Evolutionary conservation across 2,797 vertebrate genomes (phyloP), one percentile per base, ranked within the genome.

Genomic region (Sebastes cheni): DNA sequence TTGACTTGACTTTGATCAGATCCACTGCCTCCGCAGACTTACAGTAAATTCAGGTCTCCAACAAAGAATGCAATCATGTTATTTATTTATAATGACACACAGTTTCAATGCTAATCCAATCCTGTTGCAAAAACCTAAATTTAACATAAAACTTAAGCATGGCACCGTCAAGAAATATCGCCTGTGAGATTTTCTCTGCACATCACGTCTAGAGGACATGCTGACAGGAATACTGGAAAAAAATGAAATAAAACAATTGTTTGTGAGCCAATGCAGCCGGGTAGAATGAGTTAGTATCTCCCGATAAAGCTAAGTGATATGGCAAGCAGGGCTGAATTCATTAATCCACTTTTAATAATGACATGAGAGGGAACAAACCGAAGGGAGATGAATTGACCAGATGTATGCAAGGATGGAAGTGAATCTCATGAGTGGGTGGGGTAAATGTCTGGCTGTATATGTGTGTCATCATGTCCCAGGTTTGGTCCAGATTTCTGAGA

Each of bases 1-100:
- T 67, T 75, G 66, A 75, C 39, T 64, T 36, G 32, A 81, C 27
- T 72, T 68, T 77, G 54, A 66, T 79, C 36, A 72, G n/a, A 59
- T 55, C 30, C 20, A 69, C 11, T 27, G 52, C 13, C 30, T 74
- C n/a, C 64, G 30, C 32, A 66, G 13, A 67, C 9, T 11, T 27
- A 22, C 11, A 54, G 11, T 16, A 4, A 34, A 36, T 59, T 22
- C 52, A 58, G 5, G 22, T 36, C 5, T 54, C 14, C 27, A 56
- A 25, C 9, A 64, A 77, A 32, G 2, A 54, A 14, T 30, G 7
- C 6, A 13, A 18, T 39, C 5, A 4, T 66, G 32, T 50, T 67
- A 27, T 56, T n/a, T 46, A 58, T n/a, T 36, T 8, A 50, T 50
- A 50, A 50, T 12, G 18, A 66, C 8, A 64, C 12, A 32, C 14